A percentile compares a stretch with the other conserved stretches of the same genome.
Evolutionary conservation across 2,888 invertebrate species (phyloP).

Genomic region (Temnothorax rugatulus): DNA sequence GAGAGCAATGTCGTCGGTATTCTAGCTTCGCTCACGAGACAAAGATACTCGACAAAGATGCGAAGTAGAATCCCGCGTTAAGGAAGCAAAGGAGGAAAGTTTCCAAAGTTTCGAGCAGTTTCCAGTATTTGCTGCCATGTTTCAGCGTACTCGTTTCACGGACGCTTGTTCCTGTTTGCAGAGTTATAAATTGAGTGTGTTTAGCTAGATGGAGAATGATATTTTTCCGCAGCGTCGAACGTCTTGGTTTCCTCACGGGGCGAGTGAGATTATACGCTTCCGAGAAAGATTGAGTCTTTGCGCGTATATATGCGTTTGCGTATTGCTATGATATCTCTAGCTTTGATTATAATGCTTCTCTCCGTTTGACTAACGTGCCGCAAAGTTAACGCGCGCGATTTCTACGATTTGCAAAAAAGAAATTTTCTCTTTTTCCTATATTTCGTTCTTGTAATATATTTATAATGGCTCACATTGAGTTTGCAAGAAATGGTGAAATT

Average conservation of each 20-base stretch:
- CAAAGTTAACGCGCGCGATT: neutral
- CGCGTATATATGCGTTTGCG: neutral
- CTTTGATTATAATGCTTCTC: neutral
- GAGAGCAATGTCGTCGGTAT: slow-evolving; percentile 58
- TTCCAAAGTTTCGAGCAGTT: slow-evolving; percentile 69
- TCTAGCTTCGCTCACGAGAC: slow-evolving; percentile 64
- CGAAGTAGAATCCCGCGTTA: slow-evolving; percentile 69
- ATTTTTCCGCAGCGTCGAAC: slow-evolving; percentile 57
- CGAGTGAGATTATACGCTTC: slow-evolving; percentile 22
- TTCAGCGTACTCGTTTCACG: slow-evolving; percentile 64
- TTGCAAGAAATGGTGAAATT: slow-evolving; percentile 9
- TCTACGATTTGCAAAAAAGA: neutral
- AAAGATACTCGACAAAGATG: slow-evolving; percentile 71
- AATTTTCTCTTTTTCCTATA: neutral
- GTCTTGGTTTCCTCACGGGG: slow-evolving; percentile 38
- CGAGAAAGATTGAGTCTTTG: slow-evolving; percentile 24
- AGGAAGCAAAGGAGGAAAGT: slow-evolving; percentile 69
- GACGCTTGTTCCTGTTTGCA: slow-evolving; percentile 67
- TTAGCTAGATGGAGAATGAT: slow-evolving; percentile 62
- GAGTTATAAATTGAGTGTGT: slow-evolving; percentile 70
- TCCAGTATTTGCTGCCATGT: slow-evolving; percentile 64
- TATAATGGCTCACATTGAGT: neutral
- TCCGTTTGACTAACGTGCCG: neutral
- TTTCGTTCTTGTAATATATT: neutral
- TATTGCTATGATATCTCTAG: neutral